Base-by-base conservation (phyloP, 2,113 vertebrate genomes). In the Ancistrus triradiatus region DNA sequence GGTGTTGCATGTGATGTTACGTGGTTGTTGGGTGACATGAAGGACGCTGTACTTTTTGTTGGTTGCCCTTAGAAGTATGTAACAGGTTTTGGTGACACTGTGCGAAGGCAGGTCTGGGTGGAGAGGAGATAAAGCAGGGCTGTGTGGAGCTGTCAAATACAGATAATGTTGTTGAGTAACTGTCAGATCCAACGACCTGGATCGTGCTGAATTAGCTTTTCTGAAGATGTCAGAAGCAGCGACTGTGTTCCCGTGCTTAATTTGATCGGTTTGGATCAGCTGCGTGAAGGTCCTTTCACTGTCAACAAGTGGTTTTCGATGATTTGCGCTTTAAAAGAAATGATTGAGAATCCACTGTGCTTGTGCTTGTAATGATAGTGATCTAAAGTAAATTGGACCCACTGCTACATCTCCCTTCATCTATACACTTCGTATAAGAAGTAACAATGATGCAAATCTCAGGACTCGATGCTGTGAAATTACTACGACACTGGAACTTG, bases 81-180 rank as follows among this genome's bases (percentile, higher is more conserved):
- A n/a, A 52, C 62, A 66, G 53, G 22, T 68, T 59, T 68, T 53
- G 38, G 63, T 80, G 84, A 82, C 83, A 80, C 33, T 31, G 81
- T 83, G 81, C 70, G 53, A 18, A 46, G 59, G 49, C 24, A 10
- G 40, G 13, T 2, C 24, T 48, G 70, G 70, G 59, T 31, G 60
- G 66, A 48, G 59, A 52, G 18, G 31, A 83, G 84, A 86, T 83
- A 85, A 44, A 21, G 27, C 22, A 35, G 8, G 33, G 15, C 53
- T 49, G 40, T 52, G 57, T 59, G 53, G n/a, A 40, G 49, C 80
- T 86, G 86, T 73, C 61, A 77, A 9, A 6, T 24, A 55, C 78
- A 81, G 87, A 88, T 89, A 88, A 84, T 61, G 27, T 3, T 22
- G 40, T 25, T 3, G 56, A 77, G 42, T 77, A 89, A 87, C 86